phyloP scores from a whole-genome alignment of 2,888 invertebrate genomes.

The Sthenelais limicola region DNA sequence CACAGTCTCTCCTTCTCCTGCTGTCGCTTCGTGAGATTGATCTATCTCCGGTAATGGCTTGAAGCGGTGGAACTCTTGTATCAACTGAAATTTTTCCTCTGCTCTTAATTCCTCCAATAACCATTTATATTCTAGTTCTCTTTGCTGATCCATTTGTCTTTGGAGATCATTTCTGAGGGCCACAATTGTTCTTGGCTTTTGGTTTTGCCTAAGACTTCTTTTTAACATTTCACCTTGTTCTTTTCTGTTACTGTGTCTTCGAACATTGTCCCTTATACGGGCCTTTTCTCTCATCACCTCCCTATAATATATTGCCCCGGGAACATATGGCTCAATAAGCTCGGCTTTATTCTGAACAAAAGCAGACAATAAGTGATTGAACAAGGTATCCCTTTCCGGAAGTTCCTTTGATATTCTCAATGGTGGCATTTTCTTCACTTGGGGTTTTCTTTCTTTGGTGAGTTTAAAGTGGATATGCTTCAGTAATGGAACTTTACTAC shows the following conservation, averaged over 20 bases:
- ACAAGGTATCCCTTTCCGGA: slow-evolving; percentile 56
- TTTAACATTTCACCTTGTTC: neutral
- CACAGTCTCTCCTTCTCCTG: neutral
- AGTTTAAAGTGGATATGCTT: slow-evolving; percentile 61
- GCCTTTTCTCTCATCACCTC: slow-evolving; percentile 67
- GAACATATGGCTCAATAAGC: slow-evolving; percentile 55
- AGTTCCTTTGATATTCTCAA: slow-evolving; percentile 59
- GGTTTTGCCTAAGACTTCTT: neutral
- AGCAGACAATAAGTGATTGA: slow-evolving; percentile 41
- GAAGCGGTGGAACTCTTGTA: slow-evolving; percentile 18
- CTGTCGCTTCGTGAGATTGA: too few species aligned
- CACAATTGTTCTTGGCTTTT: slow-evolving; percentile 21
- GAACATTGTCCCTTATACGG: slow-evolving; percentile 32
- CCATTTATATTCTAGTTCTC: slow-evolving; percentile 14
- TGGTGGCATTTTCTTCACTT: slow-evolving; percentile 55
- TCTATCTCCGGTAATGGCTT: slow-evolving; percentile 2
- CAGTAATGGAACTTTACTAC: slow-evolving; percentile 59
- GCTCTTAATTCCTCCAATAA: slow-evolving; percentile 26
- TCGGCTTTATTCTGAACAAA: slow-evolving; percentile 51
- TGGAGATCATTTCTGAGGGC: slow-evolving; percentile 32
- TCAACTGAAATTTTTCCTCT: slow-evolving; percentile 1
- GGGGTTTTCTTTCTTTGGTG: slow-evolving; percentile 55
- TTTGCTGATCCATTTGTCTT: slow-evolving; percentile 19
- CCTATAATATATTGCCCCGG: slow-evolving; percentile 63
- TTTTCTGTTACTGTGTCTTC: neutral